Conservation (phyloP, 2,888 invertebrate species). For the Aspidiotus rigidus region DNA sequence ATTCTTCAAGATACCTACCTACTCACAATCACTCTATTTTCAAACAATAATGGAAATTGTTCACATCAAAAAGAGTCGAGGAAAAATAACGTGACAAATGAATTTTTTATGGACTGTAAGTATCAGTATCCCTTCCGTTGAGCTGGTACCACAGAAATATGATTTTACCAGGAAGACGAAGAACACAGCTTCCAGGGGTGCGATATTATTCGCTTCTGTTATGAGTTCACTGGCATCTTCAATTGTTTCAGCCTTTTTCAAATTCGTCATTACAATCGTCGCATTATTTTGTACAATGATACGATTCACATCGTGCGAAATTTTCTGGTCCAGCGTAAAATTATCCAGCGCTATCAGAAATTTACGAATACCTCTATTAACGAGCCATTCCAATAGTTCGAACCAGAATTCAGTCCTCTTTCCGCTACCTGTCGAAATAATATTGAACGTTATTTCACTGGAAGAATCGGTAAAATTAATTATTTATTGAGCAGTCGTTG, state of each 20-base stretch:
- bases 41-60: background rate
- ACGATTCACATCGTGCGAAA: slow-evolving; percentile 34
- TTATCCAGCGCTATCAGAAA: slow-evolving; percentile 31
- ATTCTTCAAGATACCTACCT: slow-evolving; percentile 32
- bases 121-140: no score
- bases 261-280: slow-evolving; percentile 24
- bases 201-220: slow-evolving; percentile 24
- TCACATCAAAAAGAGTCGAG: background rate
- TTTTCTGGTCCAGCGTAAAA: slow-evolving; percentile 22
- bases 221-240: slow-evolving; percentile 16
- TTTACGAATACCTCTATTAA: slow-evolving; percentile 30
- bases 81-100: background rate
- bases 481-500: no score
- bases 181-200: slow-evolving; percentile 26
- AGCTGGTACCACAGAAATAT: background rate
- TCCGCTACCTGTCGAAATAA: slow-evolving; percentile 4
- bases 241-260: slow-evolving; percentile 18
- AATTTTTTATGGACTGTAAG: background rate
- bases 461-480: background rate
- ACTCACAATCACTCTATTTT: background rate
- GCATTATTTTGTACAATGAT: slow-evolving; percentile 32
- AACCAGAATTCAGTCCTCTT: slow-evolving; percentile 28
- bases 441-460: background rate
- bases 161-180: slow-evolving; percentile 19
- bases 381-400: slow-evolving; percentile 34